Evolutionary conservation across 2,888 invertebrate genomes (phyloP).

Genomic region (Pycnomerus fuliginosus): DNA sequence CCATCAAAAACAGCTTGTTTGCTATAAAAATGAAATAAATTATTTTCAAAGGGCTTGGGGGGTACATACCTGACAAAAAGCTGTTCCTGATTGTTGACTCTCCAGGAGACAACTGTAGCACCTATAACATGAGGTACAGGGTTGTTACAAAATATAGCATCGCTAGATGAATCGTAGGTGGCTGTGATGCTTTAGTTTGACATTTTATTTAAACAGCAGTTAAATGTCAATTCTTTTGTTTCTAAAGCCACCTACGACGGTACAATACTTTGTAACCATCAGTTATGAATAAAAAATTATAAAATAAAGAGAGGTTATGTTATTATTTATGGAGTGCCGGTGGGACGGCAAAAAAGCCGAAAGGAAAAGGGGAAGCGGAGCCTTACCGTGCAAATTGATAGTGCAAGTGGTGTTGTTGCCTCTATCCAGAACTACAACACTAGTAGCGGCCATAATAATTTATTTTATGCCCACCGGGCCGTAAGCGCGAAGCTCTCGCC

Average conservation of each 20-base stretch:
- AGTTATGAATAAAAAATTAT: too few species aligned
- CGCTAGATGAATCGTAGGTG: too few species aligned
- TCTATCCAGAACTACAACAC: constrained; percentile 92
- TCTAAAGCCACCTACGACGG: too few species aligned
- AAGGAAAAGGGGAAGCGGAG: neutral
- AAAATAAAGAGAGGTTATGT: constrained; percentile 39
- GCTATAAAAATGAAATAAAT: constrained; percentile 58
- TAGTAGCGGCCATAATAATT: constrained; percentile 71
- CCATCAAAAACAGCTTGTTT: constrained; percentile 96
- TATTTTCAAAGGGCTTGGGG: neutral
- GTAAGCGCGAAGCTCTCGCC: constrained; percentile 48
- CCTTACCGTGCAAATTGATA: constrained; percentile 92
- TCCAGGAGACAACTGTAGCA: constrained; percentile 95
- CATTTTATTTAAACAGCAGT: too few species aligned
- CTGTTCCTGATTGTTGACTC: constrained; percentile 94
- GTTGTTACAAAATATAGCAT: constrained; percentile 10
- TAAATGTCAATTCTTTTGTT: too few species aligned
- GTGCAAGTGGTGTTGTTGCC: constrained; percentile 96
- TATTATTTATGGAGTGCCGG: constrained; percentile 28
- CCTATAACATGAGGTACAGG: constrained; percentile 60
- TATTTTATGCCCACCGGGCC: constrained; percentile 37
- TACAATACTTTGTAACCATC: too few species aligned
- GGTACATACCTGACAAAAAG: constrained; percentile 87
- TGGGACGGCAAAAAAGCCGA: neutral
- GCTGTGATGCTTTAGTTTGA: too few species aligned